Evolutionary conservation across 2,888 invertebrate species (phyloP).

Genomic region (Pyrrhia umbra): DNA sequence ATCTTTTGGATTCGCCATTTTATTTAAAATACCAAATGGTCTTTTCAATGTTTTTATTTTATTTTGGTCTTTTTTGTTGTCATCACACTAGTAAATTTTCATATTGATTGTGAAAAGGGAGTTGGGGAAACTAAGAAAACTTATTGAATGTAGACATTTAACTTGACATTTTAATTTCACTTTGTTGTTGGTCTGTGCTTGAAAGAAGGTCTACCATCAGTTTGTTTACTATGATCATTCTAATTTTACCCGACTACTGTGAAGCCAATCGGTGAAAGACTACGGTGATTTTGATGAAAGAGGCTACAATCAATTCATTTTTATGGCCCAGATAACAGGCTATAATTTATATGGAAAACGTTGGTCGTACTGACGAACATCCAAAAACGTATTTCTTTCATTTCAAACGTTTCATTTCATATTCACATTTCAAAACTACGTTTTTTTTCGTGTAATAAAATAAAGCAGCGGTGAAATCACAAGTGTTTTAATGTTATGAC

Average conservation of each 20-base stretch:
- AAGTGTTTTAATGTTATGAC: conserved; percentile 5
- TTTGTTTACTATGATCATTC: too few relatives aligned
- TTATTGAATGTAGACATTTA: neutral
- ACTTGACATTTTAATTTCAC: conserved; percentile 24
- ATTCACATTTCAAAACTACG: neutral
- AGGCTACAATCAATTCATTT: too few relatives aligned
- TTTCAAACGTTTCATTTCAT: neutral
- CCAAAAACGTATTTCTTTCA: too few relatives aligned
- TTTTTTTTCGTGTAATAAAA: conserved; percentile 19
- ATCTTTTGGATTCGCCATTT: conserved; percentile 40
- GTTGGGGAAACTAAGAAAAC: neutral
- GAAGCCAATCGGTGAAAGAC: too few relatives aligned
- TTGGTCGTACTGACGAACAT: too few relatives aligned
- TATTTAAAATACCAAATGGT: neutral
- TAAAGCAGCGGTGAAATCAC: conserved; percentile 2
- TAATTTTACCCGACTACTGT: too few relatives aligned
- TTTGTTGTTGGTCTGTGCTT: too few relatives aligned
- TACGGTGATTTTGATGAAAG: too few relatives aligned
- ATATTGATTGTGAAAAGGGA: conserved; percentile 13
- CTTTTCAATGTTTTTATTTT: neutral
- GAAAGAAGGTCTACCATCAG: neutral
- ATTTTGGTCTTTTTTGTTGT: neutral
- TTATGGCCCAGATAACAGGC: too few relatives aligned
- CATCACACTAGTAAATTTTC: conserved; percentile 26
- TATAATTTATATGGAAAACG: too few relatives aligned